phyloP scores from a whole-genome alignment of 2,797 vertebrate genomes.

The Oreochromis mossambicus region DNA sequence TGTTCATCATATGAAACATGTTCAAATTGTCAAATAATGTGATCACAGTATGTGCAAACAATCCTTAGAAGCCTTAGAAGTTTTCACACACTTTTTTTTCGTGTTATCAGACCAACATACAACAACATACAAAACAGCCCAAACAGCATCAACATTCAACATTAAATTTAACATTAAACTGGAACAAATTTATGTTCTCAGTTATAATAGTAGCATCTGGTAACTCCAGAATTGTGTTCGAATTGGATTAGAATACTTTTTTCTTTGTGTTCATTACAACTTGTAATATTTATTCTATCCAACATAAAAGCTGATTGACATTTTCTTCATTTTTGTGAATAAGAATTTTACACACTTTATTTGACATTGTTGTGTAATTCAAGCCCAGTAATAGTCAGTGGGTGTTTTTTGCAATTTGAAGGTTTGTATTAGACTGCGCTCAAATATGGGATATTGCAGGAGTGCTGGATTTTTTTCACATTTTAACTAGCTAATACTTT shows the following conservation, averaged over 20 bases:
- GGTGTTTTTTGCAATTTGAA: neutral
- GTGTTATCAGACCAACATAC: too few species aligned
- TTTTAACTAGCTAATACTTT: rapidly evolving
- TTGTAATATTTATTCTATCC: neutral
- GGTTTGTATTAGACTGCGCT: neutral
- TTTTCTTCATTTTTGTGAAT: neutral
- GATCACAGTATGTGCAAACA: neutral
- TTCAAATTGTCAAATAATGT: neutral
- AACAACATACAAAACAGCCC: too few species aligned
- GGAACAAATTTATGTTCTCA: neutral
- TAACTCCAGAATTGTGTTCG: neutral
- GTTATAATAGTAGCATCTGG: neutral
- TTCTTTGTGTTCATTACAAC: rapidly evolving
- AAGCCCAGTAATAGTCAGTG: neutral
- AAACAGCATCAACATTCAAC: too few species aligned
- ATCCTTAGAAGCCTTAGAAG: neutral
- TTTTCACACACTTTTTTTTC: neutral
- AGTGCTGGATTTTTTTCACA: neutral
- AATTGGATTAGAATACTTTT: neutral
- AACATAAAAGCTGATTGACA: neutral
- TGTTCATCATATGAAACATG: neutral
- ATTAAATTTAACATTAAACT: too few species aligned
- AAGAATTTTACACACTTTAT: neutral
- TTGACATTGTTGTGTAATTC: neutral
- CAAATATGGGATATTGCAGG: neutral